Conservation (phyloP, 2,113 vertebrate genomes). For the Myrmophylax atrothorax region DNA sequence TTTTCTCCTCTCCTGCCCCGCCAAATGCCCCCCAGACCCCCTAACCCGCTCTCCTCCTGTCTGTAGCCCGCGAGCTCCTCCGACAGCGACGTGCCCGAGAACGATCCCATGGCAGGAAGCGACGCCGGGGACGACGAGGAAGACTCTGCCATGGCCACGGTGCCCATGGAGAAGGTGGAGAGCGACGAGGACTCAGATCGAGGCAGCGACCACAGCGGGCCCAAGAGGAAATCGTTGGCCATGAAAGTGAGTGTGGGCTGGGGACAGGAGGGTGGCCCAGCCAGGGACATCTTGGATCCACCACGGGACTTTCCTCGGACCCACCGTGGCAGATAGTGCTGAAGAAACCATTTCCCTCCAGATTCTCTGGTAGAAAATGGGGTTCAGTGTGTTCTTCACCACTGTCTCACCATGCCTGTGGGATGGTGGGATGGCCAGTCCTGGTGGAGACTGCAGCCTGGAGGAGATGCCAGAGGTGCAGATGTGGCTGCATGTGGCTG, state of each 20-base stretch:
- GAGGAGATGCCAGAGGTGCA: not conserved
- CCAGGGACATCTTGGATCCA: rapidly evolving
- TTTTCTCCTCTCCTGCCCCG: not conserved
- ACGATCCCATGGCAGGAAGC: constrained; percentile 77
- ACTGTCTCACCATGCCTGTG: not conserved
- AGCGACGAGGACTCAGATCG: constrained; percentile 86
- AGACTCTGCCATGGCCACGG: not conserved
- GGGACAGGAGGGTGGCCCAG: not conserved
- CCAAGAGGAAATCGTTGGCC: constrained; percentile 69
- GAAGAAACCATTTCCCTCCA: not conserved
- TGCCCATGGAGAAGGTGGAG: constrained; percentile 62
- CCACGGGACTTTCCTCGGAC: not conserved
- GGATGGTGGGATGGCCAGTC: not conserved
- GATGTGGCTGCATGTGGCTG: rapidly evolving
- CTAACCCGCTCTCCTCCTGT: not conserved
- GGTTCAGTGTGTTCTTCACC: rapidly evolving
- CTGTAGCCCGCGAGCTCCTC: constrained; percentile 88
- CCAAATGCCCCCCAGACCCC: rapidly evolving
- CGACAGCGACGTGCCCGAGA: constrained; percentile 84
- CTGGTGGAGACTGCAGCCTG: not conserved
- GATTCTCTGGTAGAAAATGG: not conserved
- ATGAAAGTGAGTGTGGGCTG: constrained; percentile 64
- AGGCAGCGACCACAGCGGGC: constrained; percentile 83
- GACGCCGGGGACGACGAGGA: constrained; percentile 73
- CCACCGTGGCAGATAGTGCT: rapidly evolving